Percentiles rank a stretch among this genome's conserved stretches.
Evolutionary conservation across 2,888 invertebrate species (phyloP).

Genomic region (Ormyrus rosae): DNA sequence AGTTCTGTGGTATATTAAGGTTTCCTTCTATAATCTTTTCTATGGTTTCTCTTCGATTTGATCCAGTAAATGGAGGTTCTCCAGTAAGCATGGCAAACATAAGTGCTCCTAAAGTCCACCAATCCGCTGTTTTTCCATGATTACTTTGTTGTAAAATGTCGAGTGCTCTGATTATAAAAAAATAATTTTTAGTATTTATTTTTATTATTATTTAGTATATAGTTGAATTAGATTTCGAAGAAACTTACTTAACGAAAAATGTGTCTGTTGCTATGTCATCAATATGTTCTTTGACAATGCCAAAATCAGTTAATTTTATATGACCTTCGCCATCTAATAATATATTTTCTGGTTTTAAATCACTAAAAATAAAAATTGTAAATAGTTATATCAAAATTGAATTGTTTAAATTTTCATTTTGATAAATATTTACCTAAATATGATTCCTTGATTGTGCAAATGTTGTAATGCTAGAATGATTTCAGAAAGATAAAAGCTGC

Average conservation of each 20-base stretch:
- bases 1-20: conserved; percentile 94
- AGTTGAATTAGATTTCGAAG: conserved; percentile 3
- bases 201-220: conserved; percentile 6
- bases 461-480: conserved; percentile 98
- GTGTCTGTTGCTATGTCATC: conserved; percentile 96
- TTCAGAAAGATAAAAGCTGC: conserved; percentile 97
- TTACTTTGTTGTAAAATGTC: conserved; percentile 98
- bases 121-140: conserved; percentile 99
- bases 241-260: conserved; percentile 88
- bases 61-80: conserved; percentile 97
- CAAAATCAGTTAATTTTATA: conserved; percentile 99
- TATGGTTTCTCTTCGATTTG: conserved; percentile 98
- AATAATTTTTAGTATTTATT: conserved; percentile 13
- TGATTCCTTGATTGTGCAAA: conserved; percentile 96
- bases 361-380: conserved; percentile 77
- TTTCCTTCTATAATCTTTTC: conserved; percentile 98
- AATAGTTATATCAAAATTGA: not conserved
- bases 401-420: not conserved
- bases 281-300: conserved; percentile 98
- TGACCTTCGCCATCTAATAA: conserved; percentile 96
- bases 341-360: conserved; percentile 99
- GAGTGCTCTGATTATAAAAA: conserved; percentile 87
- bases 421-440: conserved; percentile 82
- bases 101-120: conserved; percentile 99
- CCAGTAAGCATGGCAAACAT: conserved; percentile 99